Base-by-base conservation (phyloP, 2,888 invertebrate species). In the Xestia sexstrigata region DNA sequence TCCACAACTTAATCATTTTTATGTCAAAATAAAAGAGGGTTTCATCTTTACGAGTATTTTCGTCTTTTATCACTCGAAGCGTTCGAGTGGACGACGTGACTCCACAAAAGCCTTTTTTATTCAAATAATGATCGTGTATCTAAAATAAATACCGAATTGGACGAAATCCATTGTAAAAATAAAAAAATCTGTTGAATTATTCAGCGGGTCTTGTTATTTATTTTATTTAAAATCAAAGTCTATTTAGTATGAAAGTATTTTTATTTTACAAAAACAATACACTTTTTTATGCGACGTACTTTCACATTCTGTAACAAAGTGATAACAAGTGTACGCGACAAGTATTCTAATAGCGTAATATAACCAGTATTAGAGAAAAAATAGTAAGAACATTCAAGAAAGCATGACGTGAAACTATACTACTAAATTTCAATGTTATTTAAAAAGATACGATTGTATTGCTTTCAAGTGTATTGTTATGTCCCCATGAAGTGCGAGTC, bases 171-270 rank as follows among this genome's bases (percentile, higher is more conserved):
- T 83, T 84, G 80, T 82, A 20, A 8, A 63, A 77, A 78, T 85
- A 60, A 74, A 73, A 74, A 75, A 79, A 82, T 74, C 79, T 79
- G 79, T 88, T 90, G 83, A 90, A 90, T 90, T 87, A 90, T 88
- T 88, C 88, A 88, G 73, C 20, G 67, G 69, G 63, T 67, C 76
- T 72, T 85, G 84, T 83, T 88, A 82, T 86, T 82, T n/a, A 87
- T 84, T 52, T 87, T 7, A 52, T 70, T 2, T 73, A 26, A n/a
- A 45, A 20, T 0, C 20, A 35, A 3, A 5, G 20, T 39, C 4
- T 5, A 23, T 47, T 39, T 39, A 39, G 2, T 68, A 39, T 49
- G 9, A 9, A 67, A 66, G 9, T 26, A 35, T 42, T 20, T 26
- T 69, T 15, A 9, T 26, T 49, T 11, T 3, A 9, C 9, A 69